phyloP scores from a whole-genome alignment of 2,888 invertebrate genomes.

The Blera fallax region DNA sequence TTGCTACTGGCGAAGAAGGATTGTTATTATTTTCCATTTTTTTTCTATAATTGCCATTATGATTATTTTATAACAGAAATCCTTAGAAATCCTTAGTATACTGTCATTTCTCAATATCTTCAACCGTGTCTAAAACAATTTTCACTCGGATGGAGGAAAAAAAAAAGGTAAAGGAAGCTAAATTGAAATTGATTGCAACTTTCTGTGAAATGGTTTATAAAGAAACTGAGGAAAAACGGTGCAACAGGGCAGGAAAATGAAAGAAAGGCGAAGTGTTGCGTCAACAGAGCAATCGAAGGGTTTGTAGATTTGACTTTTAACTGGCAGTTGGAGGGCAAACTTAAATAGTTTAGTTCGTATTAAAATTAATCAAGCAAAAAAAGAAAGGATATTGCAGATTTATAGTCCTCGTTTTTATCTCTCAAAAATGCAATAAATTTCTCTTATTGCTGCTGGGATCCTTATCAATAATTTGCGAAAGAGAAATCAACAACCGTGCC shows the following conservation, averaged over 20 bases:
- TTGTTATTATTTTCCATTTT: not conserved
- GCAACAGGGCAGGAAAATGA: not conserved
- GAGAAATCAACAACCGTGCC: not conserved
- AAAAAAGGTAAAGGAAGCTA: not conserved
- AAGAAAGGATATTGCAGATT: too few relatives aligned
- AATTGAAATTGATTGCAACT: slow-evolving; percentile 39
- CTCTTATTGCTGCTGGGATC: not conserved
- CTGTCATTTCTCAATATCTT: not conserved
- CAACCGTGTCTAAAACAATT: not conserved
- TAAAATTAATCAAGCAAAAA: not conserved
- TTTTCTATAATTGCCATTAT: slow-evolving; percentile 11
- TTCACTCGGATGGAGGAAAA: not conserved
- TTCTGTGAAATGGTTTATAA: not conserved
- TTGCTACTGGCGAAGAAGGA: not conserved
- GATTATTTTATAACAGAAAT: slow-evolving; percentile 29
- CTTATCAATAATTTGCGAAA: not conserved
- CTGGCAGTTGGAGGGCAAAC: not conserved
- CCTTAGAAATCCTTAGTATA: not conserved
- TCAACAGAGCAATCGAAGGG: not conserved
- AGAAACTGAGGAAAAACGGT: not conserved
- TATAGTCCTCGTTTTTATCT: not conserved
- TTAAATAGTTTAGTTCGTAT: not conserved
- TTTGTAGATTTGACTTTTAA: not conserved
- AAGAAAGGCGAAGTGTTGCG: not conserved
- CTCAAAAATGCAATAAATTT: not conserved